Percentiles rank a stretch among this genome's conserved stretches.
phyloP scores from a whole-genome alignment of 2,888 invertebrate species.

The Synanthedon andrenaeformis region DNA sequence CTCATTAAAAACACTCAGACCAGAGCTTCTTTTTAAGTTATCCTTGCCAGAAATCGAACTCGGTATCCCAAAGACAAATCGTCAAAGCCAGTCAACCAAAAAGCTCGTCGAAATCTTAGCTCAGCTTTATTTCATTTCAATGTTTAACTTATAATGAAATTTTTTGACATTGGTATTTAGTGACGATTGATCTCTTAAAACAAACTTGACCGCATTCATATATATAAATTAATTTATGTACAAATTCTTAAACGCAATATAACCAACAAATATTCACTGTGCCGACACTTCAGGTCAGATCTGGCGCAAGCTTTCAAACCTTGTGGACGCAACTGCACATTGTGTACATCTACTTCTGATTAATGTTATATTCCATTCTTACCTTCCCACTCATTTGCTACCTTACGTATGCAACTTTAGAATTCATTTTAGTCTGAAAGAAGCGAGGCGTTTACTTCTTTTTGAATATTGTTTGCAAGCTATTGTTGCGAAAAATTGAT shows the following conservation, averaged over 20 bases:
- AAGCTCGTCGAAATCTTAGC: too few relatives aligned
- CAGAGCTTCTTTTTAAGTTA: too few relatives aligned
- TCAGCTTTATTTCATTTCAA: too few relatives aligned
- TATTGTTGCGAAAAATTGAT: conserved; percentile 68
- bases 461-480: conserved; percentile 5
- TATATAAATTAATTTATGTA: background rate
- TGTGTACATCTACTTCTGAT: conserved; percentile 36
- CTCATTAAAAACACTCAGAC: too few relatives aligned
- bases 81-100: too few relatives aligned
- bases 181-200: too few relatives aligned
- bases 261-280: conserved; percentile 19
- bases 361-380: background rate
- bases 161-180: too few relatives aligned
- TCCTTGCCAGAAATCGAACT: too few relatives aligned
- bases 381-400: background rate
- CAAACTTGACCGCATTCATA: too few relatives aligned
- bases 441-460: background rate
- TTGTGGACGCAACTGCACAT: conserved; percentile 55
- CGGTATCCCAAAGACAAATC: too few relatives aligned
- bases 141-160: too few relatives aligned
- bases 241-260: background rate
- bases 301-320: conserved; percentile 54
- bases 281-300: conserved; percentile 37
- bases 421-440: background rate
- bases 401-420: background rate